Percentiles rank a stretch among this genome's conserved stretches.
Conservation (phyloP, 2,888 invertebrate genomes). For the Thumatha senex region DNA sequence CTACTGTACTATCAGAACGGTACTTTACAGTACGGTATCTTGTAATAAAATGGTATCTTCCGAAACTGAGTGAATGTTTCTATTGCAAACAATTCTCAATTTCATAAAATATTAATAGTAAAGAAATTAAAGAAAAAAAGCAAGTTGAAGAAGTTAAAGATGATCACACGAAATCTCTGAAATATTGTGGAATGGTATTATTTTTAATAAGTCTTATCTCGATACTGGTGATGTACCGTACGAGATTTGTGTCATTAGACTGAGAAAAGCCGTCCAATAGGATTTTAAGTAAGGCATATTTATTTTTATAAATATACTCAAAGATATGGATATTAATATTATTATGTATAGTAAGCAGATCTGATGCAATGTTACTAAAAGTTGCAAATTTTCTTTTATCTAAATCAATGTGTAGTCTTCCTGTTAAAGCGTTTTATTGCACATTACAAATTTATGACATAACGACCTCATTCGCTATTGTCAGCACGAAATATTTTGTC, state of each 20-base stretch:
- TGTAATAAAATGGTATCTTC: too few species aligned
- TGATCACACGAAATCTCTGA: too few species aligned
- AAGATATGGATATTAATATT: constrained; percentile 18
- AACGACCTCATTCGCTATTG: constrained; percentile 37
- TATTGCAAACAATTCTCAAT: too few species aligned
- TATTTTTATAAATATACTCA: constrained; percentile 49
- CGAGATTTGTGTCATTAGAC: background rate
- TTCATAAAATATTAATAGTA: too few species aligned
- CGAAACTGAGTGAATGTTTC: too few species aligned
- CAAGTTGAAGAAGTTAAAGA: too few species aligned
- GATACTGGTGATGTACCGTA: constrained; percentile 4
- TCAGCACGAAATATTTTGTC: constrained; percentile 45
- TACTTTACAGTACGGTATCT: too few species aligned
- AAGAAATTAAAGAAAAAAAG: background rate
- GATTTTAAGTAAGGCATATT: constrained; percentile 25
- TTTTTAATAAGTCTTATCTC: too few species aligned
- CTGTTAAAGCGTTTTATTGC: constrained; percentile 49
- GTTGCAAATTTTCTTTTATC: background rate
- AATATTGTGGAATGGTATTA: too few species aligned
- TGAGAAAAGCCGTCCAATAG: constrained; percentile 45
- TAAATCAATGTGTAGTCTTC: constrained; percentile 54
- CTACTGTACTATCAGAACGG: too few species aligned
- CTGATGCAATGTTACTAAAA: background rate
- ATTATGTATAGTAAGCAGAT: constrained; percentile 13
- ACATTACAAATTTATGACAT: constrained; percentile 34